Evolutionary conservation across 1,140 invertebrate species (phyloP).

Genomic region (Pseudachorutes palmiensis): DNA sequence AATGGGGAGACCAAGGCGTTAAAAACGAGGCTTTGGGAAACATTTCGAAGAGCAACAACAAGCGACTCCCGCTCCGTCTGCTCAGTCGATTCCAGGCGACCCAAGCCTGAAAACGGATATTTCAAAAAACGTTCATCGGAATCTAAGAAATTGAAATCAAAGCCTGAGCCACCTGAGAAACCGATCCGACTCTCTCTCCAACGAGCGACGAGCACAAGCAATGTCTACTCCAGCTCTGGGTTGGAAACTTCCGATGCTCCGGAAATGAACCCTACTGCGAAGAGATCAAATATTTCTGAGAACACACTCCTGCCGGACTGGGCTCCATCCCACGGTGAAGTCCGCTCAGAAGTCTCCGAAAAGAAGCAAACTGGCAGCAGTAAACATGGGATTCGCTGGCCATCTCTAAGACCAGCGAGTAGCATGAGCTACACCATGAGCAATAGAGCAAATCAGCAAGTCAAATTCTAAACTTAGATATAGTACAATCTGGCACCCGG

Average conservation of each 20-base stretch:
- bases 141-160: conserved; percentile 25
- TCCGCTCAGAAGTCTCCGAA: conserved; percentile 25
- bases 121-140: conserved; percentile 32
- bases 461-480: conserved; percentile 31
- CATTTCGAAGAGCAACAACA: conserved; percentile 36
- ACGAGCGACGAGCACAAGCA: conserved; percentile 56
- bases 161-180: conserved; percentile 70
- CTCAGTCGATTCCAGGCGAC: conserved; percentile 30
- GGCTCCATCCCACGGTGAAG: conserved; percentile 24
- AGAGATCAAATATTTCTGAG: conserved; percentile 34
- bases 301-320: conserved; percentile 37
- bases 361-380: conserved; percentile 28
- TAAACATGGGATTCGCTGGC: conserved; percentile 36
- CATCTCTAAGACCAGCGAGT: conserved; percentile 34
- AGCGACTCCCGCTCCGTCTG: conserved; percentile 37
- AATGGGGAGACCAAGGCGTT: conserved; percentile 32
- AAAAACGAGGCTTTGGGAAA: conserved; percentile 36
- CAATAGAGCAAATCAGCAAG: conserved; percentile 19
- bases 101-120: conserved; percentile 26
- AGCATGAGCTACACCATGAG: conserved; percentile 37
- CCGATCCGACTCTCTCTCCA: conserved; percentile 70
- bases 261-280: conserved; percentile 32
- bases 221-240: conserved; percentile 26
- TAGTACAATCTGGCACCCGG: too few species aligned
- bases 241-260: conserved; percentile 20